Conservation (phyloP, 2,888 invertebrate species). For the Epistrophe eligans region DNA sequence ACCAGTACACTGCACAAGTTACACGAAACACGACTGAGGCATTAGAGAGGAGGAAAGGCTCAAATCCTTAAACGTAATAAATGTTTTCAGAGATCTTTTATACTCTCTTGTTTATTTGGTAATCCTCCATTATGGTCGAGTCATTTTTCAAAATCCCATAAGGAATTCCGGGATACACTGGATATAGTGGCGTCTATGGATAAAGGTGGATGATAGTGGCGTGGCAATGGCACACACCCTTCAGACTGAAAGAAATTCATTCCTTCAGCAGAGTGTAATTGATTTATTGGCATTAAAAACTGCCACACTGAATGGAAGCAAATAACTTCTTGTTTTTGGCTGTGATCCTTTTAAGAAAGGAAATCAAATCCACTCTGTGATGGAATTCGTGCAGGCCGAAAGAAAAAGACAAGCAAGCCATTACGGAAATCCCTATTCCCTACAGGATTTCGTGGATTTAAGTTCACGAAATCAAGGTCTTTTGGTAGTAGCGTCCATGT, state of each 20-base stretch:
- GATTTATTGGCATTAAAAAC: slow-evolving; percentile 77
- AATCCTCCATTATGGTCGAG: slow-evolving; percentile 81
- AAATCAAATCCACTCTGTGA: slow-evolving; percentile 72
- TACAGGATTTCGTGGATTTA: slow-evolving; percentile 44
- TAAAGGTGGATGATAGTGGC: slow-evolving; percentile 58
- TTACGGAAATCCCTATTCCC: slow-evolving; percentile 53
- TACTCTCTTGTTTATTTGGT: slow-evolving; percentile 80
- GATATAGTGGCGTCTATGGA: slow-evolving; percentile 38
- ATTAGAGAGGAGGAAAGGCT: slow-evolving; percentile 62
- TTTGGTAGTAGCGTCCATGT: slow-evolving; percentile 20
- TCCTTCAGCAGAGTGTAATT: slow-evolving; percentile 73
- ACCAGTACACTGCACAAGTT: neutral
- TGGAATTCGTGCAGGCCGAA: slow-evolving; percentile 50
- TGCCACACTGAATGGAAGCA: slow-evolving; percentile 54
- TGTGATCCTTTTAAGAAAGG: slow-evolving; percentile 69
- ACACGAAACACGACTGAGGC: neutral
- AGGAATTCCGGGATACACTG: slow-evolving; percentile 80
- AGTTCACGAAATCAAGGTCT: slow-evolving; percentile 65
- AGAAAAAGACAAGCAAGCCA: slow-evolving; percentile 27
- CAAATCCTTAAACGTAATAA: slow-evolving; percentile 76
- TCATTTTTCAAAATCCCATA: slow-evolving; percentile 81
- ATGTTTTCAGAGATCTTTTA: slow-evolving; percentile 75
- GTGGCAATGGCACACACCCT: slow-evolving; percentile 16
- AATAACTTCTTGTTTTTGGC: slow-evolving; percentile 68
- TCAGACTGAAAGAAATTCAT: slow-evolving; percentile 28